phyloP scores from a whole-genome alignment of 2,888 invertebrate species.

The Stegophylla sp. region DNA sequence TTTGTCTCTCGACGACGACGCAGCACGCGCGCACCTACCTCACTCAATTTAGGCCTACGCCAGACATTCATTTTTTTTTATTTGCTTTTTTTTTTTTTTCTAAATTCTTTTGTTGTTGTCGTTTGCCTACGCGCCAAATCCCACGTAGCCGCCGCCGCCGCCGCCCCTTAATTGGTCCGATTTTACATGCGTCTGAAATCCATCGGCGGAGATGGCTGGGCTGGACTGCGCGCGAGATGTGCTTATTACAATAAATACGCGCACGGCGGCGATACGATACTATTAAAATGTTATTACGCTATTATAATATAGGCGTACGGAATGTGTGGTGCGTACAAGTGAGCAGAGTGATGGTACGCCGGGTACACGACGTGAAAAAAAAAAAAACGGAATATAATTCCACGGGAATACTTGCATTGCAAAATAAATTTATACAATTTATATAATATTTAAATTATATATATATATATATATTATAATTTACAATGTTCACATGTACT shows the following conservation, averaged over 20 bases:
- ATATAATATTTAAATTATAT: no score
- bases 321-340: not conserved
- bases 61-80: not conserved
- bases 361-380: not conserved
- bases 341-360: not conserved
- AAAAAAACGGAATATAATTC: not conserved
- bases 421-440: no score
- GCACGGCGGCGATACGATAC: no score
- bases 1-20: no score
- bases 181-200: constrained; percentile 2
- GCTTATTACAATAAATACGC: not conserved
- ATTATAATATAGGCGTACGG: not conserved
- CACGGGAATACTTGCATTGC: not conserved
- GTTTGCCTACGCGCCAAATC: constrained; percentile 42
- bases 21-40: not conserved
- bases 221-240: no score
- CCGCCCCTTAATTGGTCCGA: constrained; percentile 39
- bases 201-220: not conserved
- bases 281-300: no score
- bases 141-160: constrained; percentile 17
- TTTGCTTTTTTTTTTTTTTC: no score
- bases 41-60: constrained; percentile 26
- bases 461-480: no score
- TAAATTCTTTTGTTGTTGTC: not conserved
- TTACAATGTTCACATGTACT: no score